Evolutionary conservation across 2,797 vertebrate species (phyloP), one percentile per base, ranked within the genome.

Genomic region (Poeciliopsis paucimaculata): DNA sequence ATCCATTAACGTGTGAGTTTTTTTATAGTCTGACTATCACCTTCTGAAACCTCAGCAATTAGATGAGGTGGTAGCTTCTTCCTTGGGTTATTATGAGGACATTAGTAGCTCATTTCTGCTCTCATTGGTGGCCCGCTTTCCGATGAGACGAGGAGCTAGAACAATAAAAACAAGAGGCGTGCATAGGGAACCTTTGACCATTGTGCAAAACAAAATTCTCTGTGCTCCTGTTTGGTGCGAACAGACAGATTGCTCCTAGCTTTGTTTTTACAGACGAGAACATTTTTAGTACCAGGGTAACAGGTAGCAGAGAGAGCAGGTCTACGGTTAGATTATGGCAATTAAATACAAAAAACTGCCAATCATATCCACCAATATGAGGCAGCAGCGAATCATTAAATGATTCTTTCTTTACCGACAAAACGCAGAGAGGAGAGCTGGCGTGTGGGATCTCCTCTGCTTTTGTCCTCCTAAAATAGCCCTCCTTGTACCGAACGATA

Each of bases 391-490:
- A 34, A 41, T 78, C 11, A 41, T 79, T 28, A 43, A 45, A 64
- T 66, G n/a, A 13, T 72, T 39, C 45, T 73, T 72, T n/a, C 43
- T 45, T 72, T 28, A 68, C 28, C 41, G 57, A 6, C 41, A 5
- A 76, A 68, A 68, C 34, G 28, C 60, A 18, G 12, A 28, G 26
- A 28, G 68, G 68, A 45, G 5, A 72, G 68, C 28, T 10, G 31
- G 34, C 1, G 20, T 60, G 68, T 36, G 31, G n/a, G 28, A 73
- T 34, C 70, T 72, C 3, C 1, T 83, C 73, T 84, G 45, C 43
- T 79, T 88, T 79, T 85, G 89, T 80, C 84, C 79, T 86, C 81
- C 75, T 80, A 62, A 78, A 86, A 83, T 10, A 81, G 83, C 64
- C 81, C 79, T 73, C 87, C 75, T 87, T 88, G 77, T 13, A 9